Conservation (phyloP, 2,797 vertebrate species). For the Remorina albescens region DNA sequence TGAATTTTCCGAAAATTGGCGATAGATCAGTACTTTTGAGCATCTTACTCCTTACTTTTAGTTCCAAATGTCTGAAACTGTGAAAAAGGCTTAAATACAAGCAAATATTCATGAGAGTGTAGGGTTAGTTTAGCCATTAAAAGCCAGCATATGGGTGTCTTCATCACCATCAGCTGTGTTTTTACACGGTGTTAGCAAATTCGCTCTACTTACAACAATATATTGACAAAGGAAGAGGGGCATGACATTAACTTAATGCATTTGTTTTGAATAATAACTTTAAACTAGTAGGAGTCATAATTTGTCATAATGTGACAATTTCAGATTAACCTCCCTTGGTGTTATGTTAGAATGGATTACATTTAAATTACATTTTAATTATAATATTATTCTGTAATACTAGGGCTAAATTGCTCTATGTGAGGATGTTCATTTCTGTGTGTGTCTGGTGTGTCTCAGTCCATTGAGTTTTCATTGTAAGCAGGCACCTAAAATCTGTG, state of each 20-base stretch:
- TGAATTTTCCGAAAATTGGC: constrained; percentile 7
- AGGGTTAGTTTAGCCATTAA: not conserved
- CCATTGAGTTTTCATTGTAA: too few species aligned
- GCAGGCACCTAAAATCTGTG: too few species aligned
- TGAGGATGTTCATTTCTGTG: too few species aligned
- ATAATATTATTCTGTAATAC: not conserved
- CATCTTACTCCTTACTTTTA: not conserved
- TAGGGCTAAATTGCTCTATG: not conserved
- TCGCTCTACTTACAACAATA: not conserved
- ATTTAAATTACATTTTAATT: not conserved
- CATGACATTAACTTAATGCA: not conserved
- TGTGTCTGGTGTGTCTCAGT: too few species aligned
- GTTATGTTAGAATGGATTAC: not conserved
- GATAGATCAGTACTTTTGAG: not conserved
- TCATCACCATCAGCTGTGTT: not conserved
- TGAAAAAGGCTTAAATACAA: not conserved
- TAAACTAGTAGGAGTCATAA: not conserved
- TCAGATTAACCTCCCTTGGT: not conserved
- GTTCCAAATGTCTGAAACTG: constrained; percentile 12
- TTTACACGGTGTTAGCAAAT: not conserved
- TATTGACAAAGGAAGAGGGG: not conserved
- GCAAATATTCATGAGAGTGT: not conserved
- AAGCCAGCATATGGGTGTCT: not conserved
- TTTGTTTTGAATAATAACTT: not conserved
- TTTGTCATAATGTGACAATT: not conserved